A percentile compares a stretch with the other conserved stretches of the same genome.
These are phyloP conservation scores for Sphenopsis melanotis DNA, from an alignment of 2,797 vertebrate genomes.

Conservation along the genomic window DNA sequence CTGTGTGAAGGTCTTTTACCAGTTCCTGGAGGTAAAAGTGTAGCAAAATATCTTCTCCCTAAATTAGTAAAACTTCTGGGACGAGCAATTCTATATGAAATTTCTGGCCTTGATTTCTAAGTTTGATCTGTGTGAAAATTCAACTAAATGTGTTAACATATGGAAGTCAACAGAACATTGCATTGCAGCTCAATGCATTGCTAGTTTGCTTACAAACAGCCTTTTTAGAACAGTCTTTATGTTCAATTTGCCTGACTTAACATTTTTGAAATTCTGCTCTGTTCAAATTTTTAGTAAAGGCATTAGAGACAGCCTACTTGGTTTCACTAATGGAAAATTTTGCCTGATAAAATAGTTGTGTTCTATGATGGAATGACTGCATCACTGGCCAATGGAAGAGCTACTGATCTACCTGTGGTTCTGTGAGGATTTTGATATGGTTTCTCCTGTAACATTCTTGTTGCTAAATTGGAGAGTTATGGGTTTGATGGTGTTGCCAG, in stretches of 20 bases:
- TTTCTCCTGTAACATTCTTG: rapidly evolving
- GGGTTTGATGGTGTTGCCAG: neutral
- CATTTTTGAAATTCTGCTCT: neutral
- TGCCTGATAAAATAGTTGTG: neutral
- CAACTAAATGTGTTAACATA: neutral
- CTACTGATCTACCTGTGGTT: neutral
- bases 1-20: neutral
- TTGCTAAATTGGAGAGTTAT: neutral
- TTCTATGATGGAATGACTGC: neutral
- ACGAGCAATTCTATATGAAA: neutral
- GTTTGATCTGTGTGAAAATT: neutral
- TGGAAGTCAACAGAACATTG: neutral
- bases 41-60: neutral
- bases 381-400: neutral
- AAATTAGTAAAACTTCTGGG: neutral
- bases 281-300: neutral
- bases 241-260: neutral
- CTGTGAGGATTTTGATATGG: neutral
- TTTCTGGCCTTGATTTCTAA: neutral
- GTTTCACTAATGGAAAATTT: neutral
- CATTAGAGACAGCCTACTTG: neutral
- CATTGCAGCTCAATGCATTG: neutral
- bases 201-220: neutral
- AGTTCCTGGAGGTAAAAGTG: neutral
- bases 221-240: neutral